These are phyloP conservation scores for Hypomecis atomaria DNA, from an alignment of 2,888 invertebrate species.

Conservation along the genomic window DNA sequence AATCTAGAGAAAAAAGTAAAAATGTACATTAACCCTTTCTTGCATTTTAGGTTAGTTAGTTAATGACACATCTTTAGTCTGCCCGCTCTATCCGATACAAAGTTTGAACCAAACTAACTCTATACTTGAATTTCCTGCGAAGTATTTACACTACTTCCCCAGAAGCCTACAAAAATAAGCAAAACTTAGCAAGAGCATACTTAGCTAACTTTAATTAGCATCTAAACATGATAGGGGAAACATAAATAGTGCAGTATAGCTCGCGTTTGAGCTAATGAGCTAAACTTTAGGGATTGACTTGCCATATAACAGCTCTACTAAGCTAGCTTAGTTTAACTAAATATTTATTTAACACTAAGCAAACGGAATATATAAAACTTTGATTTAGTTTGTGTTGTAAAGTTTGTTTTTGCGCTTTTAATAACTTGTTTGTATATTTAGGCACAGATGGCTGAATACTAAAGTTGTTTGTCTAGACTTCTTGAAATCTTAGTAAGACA, in stretches of 20 bases:
- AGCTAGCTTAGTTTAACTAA: conserved; percentile 16
- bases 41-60: too few species aligned
- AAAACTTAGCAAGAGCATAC: conserved; percentile 32
- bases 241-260: conserved; percentile 50
- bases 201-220: conserved; percentile 55
- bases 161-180: conserved; percentile 34
- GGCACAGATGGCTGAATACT: background rate
- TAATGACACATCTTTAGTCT: too few species aligned
- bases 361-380: conserved; percentile 2
- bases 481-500: background rate
- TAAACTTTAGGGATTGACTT: conserved; percentile 65
- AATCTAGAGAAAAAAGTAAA: too few species aligned
- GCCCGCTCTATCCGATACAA: too few species aligned
- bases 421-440: background rate
- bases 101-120: background rate
- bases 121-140: background rate
- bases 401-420: conserved; percentile 6
- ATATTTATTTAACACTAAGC: conserved; percentile 17
- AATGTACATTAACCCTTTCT: too few species aligned
- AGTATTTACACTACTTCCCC: background rate
- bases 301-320: conserved; percentile 39
- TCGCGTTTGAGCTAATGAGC: conserved; percentile 56
- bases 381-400: background rate
- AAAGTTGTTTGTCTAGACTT: background rate
- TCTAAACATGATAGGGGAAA: conserved; percentile 57